phyloP scores from a whole-genome alignment of 2,797 vertebrate genomes.

The Dendrocincla fuliginosa region DNA sequence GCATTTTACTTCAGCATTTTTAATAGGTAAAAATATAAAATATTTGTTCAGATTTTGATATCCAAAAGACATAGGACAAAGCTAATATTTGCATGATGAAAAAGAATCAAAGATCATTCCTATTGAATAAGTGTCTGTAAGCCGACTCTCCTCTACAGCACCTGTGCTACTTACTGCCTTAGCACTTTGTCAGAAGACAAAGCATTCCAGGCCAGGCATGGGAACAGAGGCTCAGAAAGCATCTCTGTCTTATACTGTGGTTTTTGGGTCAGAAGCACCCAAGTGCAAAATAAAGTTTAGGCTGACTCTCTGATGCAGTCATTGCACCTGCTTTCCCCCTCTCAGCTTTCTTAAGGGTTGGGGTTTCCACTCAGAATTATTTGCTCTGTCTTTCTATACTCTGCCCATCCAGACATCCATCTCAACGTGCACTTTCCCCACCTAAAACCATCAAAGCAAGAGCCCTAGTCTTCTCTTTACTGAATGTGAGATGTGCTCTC shows the following conservation, averaged over 20 bases:
- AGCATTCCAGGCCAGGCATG: neutral
- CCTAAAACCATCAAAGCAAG: neutral
- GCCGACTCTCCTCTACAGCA: neutral
- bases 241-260: neutral
- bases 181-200: neutral
- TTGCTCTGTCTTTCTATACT: neutral
- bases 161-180: neutral
- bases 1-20: neutral
- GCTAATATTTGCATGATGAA: neutral
- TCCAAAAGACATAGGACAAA: neutral
- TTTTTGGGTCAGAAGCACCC: neutral
- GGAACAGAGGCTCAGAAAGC: neutral
- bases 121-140: neutral
- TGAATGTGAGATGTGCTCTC: neutral
- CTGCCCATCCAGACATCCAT: neutral
- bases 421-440: neutral
- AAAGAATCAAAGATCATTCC: neutral
- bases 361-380: neutral
- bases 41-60: neutral
- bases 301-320: neutral
- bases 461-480: neutral
- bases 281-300: neutral
- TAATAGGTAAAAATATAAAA: neutral
- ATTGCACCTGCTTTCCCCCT: rapidly evolving
- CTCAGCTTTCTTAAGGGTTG: neutral